Percentiles rank a stretch among this genome's conserved stretches.
Evolutionary conservation across 2,113 vertebrate species (phyloP).

Genomic region (Oreamnos americanus): DNA sequence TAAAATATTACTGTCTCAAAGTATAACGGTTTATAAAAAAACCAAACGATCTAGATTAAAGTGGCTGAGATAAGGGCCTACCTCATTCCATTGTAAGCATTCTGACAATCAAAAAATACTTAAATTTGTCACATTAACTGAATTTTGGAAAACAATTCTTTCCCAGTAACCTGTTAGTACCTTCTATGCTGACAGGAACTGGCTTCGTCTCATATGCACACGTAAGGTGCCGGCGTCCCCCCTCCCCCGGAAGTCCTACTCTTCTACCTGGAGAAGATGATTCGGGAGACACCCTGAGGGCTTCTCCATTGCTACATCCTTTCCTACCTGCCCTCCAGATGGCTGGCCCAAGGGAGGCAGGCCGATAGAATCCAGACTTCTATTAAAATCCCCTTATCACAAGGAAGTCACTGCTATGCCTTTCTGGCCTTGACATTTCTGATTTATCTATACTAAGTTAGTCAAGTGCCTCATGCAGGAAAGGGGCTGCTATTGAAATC

Average conservation of each 20-base stretch:
- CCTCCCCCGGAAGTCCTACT: rapidly evolving
- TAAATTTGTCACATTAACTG: not conserved
- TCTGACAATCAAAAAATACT: not conserved
- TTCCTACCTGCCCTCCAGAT: not conserved
- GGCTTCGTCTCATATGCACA: not conserved
- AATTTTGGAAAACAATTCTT: not conserved
- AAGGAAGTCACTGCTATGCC: not conserved
- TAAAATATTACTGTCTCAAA: not conserved
- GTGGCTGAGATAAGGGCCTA: not conserved
- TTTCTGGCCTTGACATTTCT: not conserved
- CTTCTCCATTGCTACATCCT: not conserved
- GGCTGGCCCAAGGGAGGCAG: not conserved
- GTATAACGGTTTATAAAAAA: not conserved
- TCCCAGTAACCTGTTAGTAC: not conserved
- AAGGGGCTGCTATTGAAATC: not conserved
- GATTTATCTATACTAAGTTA: not conserved
- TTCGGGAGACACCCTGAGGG: not conserved
- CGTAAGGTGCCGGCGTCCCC: not conserved
- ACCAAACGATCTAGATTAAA: not conserved
- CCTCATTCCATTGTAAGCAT: not conserved
- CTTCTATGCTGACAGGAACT: not conserved
- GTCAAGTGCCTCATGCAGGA: not conserved
- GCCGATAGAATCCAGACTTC: not conserved
- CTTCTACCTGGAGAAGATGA: not conserved
- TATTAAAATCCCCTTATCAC: not conserved